Evolutionary conservation across 2,113 vertebrate species (phyloP).

Genomic region (Chamaetylas fuelleborni): DNA sequence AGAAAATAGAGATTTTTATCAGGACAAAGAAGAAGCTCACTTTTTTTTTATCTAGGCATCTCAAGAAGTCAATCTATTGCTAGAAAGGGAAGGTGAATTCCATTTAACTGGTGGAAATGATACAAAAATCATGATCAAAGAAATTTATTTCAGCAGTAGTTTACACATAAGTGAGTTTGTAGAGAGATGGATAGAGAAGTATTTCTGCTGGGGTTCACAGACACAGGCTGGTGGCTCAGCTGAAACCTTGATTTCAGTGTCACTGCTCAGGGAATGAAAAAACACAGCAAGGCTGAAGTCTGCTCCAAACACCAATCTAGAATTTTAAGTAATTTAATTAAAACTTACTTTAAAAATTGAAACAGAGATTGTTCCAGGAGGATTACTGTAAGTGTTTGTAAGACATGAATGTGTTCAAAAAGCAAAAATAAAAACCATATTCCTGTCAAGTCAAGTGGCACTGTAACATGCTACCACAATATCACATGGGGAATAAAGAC

Average conservation of each 20-base stretch:
- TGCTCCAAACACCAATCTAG: background rate
- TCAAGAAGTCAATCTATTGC: background rate
- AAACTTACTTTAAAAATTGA: background rate
- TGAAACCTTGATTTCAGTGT: background rate
- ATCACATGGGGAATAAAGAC: background rate
- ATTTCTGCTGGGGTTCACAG: background rate
- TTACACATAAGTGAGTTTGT: background rate
- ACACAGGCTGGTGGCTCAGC: background rate
- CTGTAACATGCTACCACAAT: background rate
- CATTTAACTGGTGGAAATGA: background rate
- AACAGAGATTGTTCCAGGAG: background rate
- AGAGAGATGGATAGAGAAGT: background rate
- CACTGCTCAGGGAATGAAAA: background rate
- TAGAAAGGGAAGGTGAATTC: background rate
- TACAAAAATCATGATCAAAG: background rate
- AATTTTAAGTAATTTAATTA: background rate
- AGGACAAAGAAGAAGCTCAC: background rate
- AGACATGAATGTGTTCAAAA: background rate
- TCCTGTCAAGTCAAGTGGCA: background rate
- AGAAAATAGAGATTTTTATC: background rate
- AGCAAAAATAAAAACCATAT: background rate
- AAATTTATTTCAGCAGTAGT: background rate
- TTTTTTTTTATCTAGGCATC: background rate
- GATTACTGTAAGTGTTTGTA: slow-evolving; percentile 1
- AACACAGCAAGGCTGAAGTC: background rate